These are phyloP conservation scores for Fringilla coelebs DNA, from an alignment of 2,797 vertebrate genomes.

Conservation along the genomic window DNA sequence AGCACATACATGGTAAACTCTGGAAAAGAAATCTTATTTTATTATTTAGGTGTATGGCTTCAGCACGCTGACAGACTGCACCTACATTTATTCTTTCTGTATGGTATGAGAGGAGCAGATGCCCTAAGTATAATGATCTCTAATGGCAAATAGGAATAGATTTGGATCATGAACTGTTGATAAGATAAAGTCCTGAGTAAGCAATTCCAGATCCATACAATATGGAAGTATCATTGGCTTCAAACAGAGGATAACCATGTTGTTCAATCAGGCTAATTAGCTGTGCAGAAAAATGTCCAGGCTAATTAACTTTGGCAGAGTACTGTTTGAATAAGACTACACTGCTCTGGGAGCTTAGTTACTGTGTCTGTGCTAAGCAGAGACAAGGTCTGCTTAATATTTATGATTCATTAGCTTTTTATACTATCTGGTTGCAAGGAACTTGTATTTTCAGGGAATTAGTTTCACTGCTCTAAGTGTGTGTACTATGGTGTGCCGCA, in stretches of 20 bases:
- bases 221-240: neutral
- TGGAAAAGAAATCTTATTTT: neutral
- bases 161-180: neutral
- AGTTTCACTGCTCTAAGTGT: neutral
- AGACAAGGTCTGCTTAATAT: slow-evolving; percentile 2
- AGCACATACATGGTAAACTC: neutral
- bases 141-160: neutral
- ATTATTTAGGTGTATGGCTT: neutral
- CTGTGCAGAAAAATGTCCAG: neutral
- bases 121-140: neutral
- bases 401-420: slow-evolving; percentile 18
- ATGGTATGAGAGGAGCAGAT: neutral
- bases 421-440: neutral
- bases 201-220: neutral
- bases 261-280: neutral
- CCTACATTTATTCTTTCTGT: neutral
- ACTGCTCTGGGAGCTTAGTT: neutral
- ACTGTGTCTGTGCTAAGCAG: neutral
- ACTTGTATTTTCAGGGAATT: neutral
- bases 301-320: neutral
- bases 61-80: neutral
- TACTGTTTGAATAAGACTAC: neutral
- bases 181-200: neutral
- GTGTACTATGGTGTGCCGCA: neutral
- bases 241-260: neutral